Conservation (phyloP, 1,140 invertebrate species). For the Drosophila triauraria region DNA sequence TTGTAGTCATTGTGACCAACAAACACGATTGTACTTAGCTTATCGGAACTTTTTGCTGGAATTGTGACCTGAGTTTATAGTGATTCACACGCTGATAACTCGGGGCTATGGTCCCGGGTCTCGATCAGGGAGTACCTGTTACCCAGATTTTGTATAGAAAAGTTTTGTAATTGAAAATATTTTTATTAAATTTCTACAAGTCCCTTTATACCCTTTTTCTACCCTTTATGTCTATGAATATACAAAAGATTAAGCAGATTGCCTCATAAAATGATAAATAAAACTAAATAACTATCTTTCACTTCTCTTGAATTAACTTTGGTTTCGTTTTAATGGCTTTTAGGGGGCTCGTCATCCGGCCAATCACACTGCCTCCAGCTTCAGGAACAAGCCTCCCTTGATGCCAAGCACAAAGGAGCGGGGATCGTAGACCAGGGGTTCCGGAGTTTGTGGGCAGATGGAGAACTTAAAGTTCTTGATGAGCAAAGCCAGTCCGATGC, state of each 20-base stretch:
- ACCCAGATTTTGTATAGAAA: not conserved
- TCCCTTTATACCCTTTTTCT: not conserved
- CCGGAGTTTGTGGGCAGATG: slow-evolving; percentile 57
- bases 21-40: slow-evolving; percentile 5
- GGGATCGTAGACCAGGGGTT: slow-evolving; percentile 46
- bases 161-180: not conserved
- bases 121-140: slow-evolving; percentile 6
- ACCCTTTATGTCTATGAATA: not conserved
- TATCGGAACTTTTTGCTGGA: slow-evolving; percentile 4
- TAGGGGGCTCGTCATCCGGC: not conserved
- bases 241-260: not conserved
- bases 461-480: slow-evolving; percentile 79
- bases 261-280: slow-evolving; percentile 5
- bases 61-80: not conserved
- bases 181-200: not conserved
- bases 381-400: slow-evolving; percentile 42
- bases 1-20: slow-evolving; percentile 32
- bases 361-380: slow-evolving; percentile 43
- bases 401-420: slow-evolving; percentile 29
- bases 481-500: slow-evolving; percentile 81
- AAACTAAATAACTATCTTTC: not conserved
- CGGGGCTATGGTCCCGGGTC: no score
- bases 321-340: slow-evolving; percentile 3
- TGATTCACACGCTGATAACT: not conserved
- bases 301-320: not conserved